Evolutionary conservation across 2,797 vertebrate species (phyloP).

Genomic region (Chrysocyon brachyurus): DNA sequence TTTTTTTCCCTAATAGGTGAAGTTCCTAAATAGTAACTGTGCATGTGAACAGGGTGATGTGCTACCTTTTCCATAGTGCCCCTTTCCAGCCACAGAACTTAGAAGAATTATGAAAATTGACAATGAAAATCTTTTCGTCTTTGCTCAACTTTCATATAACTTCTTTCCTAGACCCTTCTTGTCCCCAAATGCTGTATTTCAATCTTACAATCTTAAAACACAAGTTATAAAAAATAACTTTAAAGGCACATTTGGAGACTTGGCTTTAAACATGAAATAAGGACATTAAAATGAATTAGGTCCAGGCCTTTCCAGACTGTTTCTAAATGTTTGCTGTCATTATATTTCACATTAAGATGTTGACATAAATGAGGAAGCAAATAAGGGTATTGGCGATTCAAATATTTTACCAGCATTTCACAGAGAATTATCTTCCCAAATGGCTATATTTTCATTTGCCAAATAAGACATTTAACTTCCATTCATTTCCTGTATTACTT

Average conservation of each 20-base stretch:
- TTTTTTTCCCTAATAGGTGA: background rate
- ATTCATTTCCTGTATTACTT: background rate
- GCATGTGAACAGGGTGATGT: background rate
- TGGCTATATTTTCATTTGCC: slow-evolving; percentile 78
- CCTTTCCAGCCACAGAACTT: background rate
- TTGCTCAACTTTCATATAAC: background rate
- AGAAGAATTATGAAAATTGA: slow-evolving; percentile 47
- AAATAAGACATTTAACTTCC: slow-evolving; percentile 70
- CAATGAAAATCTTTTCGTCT: background rate
- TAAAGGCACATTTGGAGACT: slow-evolving; percentile 46
- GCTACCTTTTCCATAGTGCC: background rate
- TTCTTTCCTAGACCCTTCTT: background rate
- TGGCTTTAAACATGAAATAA: slow-evolving; percentile 70
- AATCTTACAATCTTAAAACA: slow-evolving; percentile 28
- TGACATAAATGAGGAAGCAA: slow-evolving; percentile 83
- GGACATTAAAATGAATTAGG: slow-evolving; percentile 82
- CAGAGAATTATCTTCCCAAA: slow-evolving; percentile 71
- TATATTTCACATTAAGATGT: slow-evolving; percentile 80
- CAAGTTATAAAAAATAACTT: slow-evolving; percentile 32
- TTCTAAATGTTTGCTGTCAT: slow-evolving; percentile 81
- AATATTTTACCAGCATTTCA: slow-evolving; percentile 81
- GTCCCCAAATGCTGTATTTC: background rate
- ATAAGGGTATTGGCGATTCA: slow-evolving; percentile 78
- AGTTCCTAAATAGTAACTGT: background rate
- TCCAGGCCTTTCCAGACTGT: slow-evolving; percentile 77